Evolutionary conservation across 1,140 invertebrate genomes (phyloP).

Genomic region (Catajapyx aquilonaris): DNA sequence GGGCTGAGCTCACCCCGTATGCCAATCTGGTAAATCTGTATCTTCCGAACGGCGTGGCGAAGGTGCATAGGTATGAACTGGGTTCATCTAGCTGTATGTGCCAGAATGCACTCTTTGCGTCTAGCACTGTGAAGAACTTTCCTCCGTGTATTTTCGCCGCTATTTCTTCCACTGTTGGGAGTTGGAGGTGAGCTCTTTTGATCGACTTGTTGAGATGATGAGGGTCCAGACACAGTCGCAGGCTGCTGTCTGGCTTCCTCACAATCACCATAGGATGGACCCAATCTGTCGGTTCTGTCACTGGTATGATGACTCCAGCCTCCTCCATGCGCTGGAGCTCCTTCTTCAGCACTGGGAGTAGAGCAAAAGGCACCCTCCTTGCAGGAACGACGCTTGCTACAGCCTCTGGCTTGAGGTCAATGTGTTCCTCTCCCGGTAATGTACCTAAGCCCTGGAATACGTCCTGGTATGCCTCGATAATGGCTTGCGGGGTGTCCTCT

Average conservation of each 20-base stretch:
- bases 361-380: conserved; percentile 11
- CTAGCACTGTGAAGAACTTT: conserved; percentile 10
- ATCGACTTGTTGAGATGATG: conserved; percentile 16
- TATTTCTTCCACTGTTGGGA: conserved; percentile 10
- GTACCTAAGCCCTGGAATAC: too few relatives aligned
- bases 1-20: conserved; percentile 3
- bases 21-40: conserved; percentile 2
- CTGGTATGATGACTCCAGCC: conserved; percentile 14
- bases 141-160: conserved; percentile 7
- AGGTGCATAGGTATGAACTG: conserved; percentile 1
- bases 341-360: conserved; percentile 14
- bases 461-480: too few relatives aligned
- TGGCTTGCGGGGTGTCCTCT: too few relatives aligned
- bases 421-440: too few relatives aligned
- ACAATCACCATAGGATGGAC: conserved; percentile 19
- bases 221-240: conserved; percentile 22
- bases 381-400: conserved; percentile 9
- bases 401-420: too few relatives aligned
- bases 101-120: conserved; percentile 13
- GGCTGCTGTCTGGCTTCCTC: conserved; percentile 17
- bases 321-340: conserved; percentile 13
- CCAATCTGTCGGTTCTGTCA: conserved; percentile 18
- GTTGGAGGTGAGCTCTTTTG: conserved; percentile 9
- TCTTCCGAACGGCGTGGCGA: conserved; percentile 3
- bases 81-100: conserved; percentile 9